Evolutionary conservation across 2,797 vertebrate species (phyloP).

Genomic region (Lemur catta): DNA sequence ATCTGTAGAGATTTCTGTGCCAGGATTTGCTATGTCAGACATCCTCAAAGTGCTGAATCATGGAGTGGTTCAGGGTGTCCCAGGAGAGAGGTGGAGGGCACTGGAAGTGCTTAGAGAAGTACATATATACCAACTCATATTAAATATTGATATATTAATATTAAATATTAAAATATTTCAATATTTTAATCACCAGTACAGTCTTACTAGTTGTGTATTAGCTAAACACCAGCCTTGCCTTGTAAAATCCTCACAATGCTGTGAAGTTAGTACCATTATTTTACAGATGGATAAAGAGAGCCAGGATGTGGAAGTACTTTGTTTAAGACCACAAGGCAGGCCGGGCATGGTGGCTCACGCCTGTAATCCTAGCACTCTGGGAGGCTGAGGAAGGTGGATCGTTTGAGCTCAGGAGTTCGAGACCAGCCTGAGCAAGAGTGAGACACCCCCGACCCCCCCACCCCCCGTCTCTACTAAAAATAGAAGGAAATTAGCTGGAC

Average conservation of each 20-base stretch:
- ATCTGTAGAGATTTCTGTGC: not conserved
- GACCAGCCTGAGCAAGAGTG: too few relatives aligned
- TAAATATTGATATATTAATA: too few relatives aligned
- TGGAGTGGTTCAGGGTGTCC: not conserved
- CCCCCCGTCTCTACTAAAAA: too few relatives aligned
- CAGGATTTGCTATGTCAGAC: not conserved
- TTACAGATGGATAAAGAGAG: slow-evolving; percentile 13
- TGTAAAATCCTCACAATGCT: not conserved
- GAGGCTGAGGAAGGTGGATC: too few relatives aligned
- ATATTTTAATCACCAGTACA: not conserved
- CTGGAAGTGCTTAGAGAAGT: not conserved
- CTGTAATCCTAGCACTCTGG: not conserved
- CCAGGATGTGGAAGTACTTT: slow-evolving; percentile 26
- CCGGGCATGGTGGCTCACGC: not conserved
- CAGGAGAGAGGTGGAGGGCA: not conserved
- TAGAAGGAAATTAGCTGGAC: too few relatives aligned
- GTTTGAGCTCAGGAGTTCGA: too few relatives aligned
- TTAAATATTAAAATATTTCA: not conserved
- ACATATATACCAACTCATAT: not conserved
- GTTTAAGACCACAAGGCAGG: not conserved
- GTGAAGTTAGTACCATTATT: slow-evolving; percentile 1
- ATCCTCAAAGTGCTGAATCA: not conserved
- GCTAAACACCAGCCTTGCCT: slow-evolving; percentile 22
- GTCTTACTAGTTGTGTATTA: not conserved
- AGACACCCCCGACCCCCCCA: too few relatives aligned